These are phyloP conservation scores for Clarias platycephalus DNA, from an alignment of 2,797 vertebrate species.

Conservation along the genomic window DNA sequence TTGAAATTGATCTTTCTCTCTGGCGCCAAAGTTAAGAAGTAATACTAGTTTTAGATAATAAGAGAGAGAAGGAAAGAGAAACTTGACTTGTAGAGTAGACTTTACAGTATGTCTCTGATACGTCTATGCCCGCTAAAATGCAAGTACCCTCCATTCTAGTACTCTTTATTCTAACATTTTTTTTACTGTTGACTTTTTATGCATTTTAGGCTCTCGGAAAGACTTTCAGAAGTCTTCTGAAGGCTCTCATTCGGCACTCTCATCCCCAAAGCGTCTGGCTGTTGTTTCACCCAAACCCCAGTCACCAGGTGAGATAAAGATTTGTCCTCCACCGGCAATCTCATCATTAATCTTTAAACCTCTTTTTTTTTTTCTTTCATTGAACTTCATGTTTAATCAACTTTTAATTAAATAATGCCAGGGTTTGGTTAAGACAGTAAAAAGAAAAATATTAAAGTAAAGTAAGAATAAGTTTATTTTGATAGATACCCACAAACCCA, in stretches of 20 bases:
- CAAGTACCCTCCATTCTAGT: not conserved
- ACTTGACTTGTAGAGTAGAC: not conserved
- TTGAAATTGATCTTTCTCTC: slow-evolving; percentile 51
- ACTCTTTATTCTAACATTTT: not conserved
- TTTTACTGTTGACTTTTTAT: slow-evolving; percentile 38
- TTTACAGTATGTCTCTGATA: not conserved
- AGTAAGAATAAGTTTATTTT: not conserved
- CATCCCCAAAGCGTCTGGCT: slow-evolving; percentile 88
- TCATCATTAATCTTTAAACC: not conserved
- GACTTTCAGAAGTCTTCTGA: slow-evolving; percentile 88
- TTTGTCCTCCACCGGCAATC: not conserved
- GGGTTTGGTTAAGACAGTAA: not conserved
- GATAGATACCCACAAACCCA: not conserved
- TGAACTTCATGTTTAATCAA: not conserved
- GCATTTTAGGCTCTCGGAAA: slow-evolving; percentile 83
- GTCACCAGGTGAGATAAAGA: slow-evolving; percentile 83
- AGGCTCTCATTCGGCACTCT: slow-evolving; percentile 76
- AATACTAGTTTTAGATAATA: not conserved
- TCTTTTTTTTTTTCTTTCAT: not conserved
- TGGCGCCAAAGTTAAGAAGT: slow-evolving; percentile 7
- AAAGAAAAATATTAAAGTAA: not conserved
- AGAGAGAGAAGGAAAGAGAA: not conserved
- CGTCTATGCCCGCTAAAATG: slow-evolving; percentile 6
- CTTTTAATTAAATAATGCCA: not conserved
- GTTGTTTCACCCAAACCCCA: slow-evolving; percentile 86